These are phyloP conservation scores for Drosophila paranaensis DNA, from an alignment of 2,888 invertebrate species.

Conservation along the genomic window DNA sequence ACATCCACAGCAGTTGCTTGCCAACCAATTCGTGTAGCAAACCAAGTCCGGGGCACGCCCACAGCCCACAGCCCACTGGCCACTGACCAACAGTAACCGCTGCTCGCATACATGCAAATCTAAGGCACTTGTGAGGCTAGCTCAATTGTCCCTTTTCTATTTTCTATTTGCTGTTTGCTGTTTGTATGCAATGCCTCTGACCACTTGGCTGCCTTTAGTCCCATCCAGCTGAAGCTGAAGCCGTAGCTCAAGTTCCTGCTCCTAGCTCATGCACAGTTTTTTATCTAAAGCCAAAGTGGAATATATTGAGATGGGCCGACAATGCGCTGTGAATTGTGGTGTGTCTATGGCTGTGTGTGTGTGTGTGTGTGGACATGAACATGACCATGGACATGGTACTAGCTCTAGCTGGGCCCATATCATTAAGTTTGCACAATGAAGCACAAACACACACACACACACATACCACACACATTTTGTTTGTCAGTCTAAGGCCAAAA, in stretches of 20 bases:
- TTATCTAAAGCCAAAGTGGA: slow-evolving; percentile 61
- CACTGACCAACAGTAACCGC: slow-evolving; percentile 6
- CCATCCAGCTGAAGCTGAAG: no score
- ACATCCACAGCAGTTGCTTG: slow-evolving; percentile 16
- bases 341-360: slow-evolving; percentile 20
- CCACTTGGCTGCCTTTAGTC: slow-evolving; percentile 59
- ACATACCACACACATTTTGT: slow-evolving; percentile 41
- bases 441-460: slow-evolving; percentile 26
- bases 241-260: slow-evolving; percentile 6
- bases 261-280: slow-evolving; percentile 34
- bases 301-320: slow-evolving; percentile 62
- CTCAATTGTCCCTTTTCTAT: slow-evolving; percentile 60
- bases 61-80: slow-evolving; percentile 19
- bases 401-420: slow-evolving; percentile 59
- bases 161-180: slow-evolving; percentile 50
- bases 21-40: slow-evolving; percentile 54
- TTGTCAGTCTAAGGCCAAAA: slow-evolving; percentile 46
- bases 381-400: slow-evolving; percentile 35
- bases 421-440: slow-evolving; percentile 70
- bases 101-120: slow-evolving; percentile 59
- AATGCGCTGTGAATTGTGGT: slow-evolving; percentile 56
- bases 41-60: slow-evolving; percentile 39
- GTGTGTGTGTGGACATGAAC: slow-evolving; percentile 30
- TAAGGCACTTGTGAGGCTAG: slow-evolving; percentile 61
- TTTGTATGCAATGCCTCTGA: slow-evolving; percentile 59